Evolutionary conservation across 1,140 invertebrate species (phyloP).

Genomic region (Oryctes rhinoceros): DNA sequence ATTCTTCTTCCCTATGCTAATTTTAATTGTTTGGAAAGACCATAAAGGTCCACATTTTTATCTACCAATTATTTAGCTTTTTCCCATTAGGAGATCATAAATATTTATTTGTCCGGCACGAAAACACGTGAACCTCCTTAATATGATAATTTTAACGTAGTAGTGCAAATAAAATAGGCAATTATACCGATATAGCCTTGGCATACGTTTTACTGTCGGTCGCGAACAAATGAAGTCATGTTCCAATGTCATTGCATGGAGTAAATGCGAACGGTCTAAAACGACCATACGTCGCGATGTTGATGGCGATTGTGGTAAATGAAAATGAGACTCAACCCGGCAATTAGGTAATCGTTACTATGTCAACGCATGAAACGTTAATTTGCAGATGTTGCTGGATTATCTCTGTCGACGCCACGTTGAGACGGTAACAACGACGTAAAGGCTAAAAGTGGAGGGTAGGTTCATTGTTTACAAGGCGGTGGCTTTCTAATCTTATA

Average conservation of each 20-base stretch:
- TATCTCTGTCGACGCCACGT: not conserved
- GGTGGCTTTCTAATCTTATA: not conserved
- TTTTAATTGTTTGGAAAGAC: too few relatives aligned
- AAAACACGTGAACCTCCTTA: not conserved
- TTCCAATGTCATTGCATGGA: slow-evolving; percentile 16
- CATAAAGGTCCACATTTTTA: too few relatives aligned
- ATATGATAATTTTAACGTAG: slow-evolving; percentile 17
- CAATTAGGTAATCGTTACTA: slow-evolving; percentile 13
- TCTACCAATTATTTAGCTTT: too few relatives aligned
- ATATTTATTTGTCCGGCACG: not conserved
- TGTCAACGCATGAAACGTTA: slow-evolving; percentile 10
- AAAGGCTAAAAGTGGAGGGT: not conserved
- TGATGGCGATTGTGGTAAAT: not conserved
- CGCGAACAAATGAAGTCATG: slow-evolving; percentile 20
- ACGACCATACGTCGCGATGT: not conserved
- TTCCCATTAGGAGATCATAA: not conserved
- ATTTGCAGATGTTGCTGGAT: not conserved
- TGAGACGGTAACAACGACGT: not conserved
- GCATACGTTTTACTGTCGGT: not conserved
- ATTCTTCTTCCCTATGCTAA: too few relatives aligned
- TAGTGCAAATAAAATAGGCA: not conserved
- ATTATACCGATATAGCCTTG: slow-evolving; percentile 12
- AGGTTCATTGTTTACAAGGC: not conserved
- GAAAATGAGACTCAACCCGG: not conserved
- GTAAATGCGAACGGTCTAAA: not conserved